A percentile compares a stretch with the other conserved stretches of the same genome.
Conservation (phyloP, 1,140 invertebrate species). For the Adelges cooleyi region DNA sequence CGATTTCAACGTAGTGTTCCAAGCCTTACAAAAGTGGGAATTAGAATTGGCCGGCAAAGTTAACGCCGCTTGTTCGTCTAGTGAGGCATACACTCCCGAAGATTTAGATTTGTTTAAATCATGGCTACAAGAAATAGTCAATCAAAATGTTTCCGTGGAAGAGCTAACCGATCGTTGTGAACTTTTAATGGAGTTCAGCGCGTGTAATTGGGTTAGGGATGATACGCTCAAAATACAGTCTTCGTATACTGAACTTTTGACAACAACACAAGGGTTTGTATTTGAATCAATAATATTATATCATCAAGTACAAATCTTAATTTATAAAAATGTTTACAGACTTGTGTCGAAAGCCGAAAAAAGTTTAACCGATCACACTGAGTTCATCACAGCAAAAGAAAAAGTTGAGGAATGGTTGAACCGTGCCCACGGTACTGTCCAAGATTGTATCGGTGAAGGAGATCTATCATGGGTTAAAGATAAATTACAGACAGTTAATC, state of each 20-base stretch:
- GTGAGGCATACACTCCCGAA: slow-evolving; percentile 62
- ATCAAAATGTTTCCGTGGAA: slow-evolving; percentile 64
- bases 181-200: slow-evolving; percentile 70
- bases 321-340: slow-evolving; percentile 34
- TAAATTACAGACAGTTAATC: slow-evolving; percentile 60
- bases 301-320: not conserved
- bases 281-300: not conserved
- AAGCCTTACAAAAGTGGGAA: slow-evolving; percentile 67
- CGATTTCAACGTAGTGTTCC: slow-evolving; percentile 64
- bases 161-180: slow-evolving; percentile 78
- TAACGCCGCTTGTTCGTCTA: slow-evolving; percentile 46
- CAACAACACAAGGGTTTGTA: slow-evolving; percentile 51
- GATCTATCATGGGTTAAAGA: slow-evolving; percentile 65
- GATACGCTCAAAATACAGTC: slow-evolving; percentile 73
- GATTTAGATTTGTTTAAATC: slow-evolving; percentile 64
- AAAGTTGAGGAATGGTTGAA: slow-evolving; percentile 70
- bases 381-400: slow-evolving; percentile 72
- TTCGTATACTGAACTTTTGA: slow-evolving; percentile 61
- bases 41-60: slow-evolving; percentile 45
- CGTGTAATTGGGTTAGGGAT: slow-evolving; percentile 68
- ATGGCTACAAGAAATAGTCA: slow-evolving; percentile 61
- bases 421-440: slow-evolving; percentile 60
- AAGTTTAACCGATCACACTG: slow-evolving; percentile 75
- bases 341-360: slow-evolving; percentile 74
- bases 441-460: slow-evolving; percentile 69